phyloP scores from a whole-genome alignment of 2,888 invertebrate species.

The Andrena hattorfiana region DNA sequence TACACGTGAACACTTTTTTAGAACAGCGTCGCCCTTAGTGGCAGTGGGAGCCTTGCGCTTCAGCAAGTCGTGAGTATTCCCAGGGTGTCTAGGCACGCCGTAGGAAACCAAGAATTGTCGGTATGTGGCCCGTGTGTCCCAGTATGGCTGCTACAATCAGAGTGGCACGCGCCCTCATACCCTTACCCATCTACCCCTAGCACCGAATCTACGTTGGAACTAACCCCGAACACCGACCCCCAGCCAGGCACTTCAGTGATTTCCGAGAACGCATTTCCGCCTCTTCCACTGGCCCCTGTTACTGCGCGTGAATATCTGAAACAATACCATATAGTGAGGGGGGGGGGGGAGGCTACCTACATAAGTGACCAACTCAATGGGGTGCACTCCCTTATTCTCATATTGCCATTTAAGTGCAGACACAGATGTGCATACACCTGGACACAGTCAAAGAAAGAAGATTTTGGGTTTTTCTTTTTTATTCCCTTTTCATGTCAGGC shows the following conservation, averaged over 20 bases:
- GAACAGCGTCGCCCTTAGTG: background rate
- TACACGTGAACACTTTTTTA: constrained; percentile 18
- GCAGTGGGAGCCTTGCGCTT: background rate
- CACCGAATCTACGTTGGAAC: constrained; percentile 51
- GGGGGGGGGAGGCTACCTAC: background rate
- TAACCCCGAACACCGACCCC: constrained; percentile 51
- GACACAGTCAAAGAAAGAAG: too few species aligned
- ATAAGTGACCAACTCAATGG: background rate
- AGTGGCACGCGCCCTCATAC: constrained; percentile 76
- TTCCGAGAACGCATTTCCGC: constrained; percentile 44
- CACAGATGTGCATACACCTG: too few species aligned
- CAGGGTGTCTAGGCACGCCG: constrained; percentile 72
- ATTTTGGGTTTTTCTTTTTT: too few species aligned
- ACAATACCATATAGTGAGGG: background rate
- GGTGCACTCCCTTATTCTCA: too few species aligned
- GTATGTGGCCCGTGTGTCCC: constrained; percentile 76
- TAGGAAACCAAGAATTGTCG: constrained; percentile 77
- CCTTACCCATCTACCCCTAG: constrained; percentile 31
- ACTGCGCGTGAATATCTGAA: constrained; percentile 29
- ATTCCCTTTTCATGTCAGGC: too few species aligned
- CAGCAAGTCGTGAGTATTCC: constrained; percentile 73
- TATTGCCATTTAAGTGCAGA: too few species aligned
- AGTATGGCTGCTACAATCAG: constrained; percentile 76
- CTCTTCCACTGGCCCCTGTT: constrained; percentile 30
- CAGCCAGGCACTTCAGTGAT: constrained; percentile 45